Evolutionary conservation across 2,888 invertebrate genomes (phyloP), one percentile per base, ranked within the genome.

Genomic region (Epistrophella euchroma): DNA sequence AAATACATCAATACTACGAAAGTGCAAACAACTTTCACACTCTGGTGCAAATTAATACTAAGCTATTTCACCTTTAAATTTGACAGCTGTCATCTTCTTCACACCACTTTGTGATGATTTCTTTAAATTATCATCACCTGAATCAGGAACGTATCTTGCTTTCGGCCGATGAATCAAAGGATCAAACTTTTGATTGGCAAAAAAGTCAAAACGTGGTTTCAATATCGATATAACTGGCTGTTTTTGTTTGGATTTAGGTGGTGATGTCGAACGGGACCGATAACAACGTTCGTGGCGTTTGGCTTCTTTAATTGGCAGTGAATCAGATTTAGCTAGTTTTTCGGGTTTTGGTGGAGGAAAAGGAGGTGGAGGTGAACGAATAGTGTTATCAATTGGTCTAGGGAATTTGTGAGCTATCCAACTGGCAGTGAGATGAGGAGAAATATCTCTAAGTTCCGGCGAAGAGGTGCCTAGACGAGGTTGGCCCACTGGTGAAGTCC

Each of bases 351-450:
- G n/a, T 43, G 70, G 47, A 0, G 76, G 56, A 1, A 74, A 52
- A 0, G 43, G 62, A 10, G 28, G 66, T 32, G 76, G 79, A 4
- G 84, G 73, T 2, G 84, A 80, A 9, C 86, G 78, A 28, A 82
- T 55, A 28, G 95, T 94, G 89, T 96, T 96, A 89, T 96, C 96
- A 77, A 94, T 94, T 2, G 94, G 94, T 88, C 93, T 95, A 0
- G 97, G 97, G 91, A 95, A 96, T 88, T 94, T 94, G 91, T 97
- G 97, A 0, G 97, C 97, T 45, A 96, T 94, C 97, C 97, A 97
- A 9, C 95, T 94, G 2, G 96, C 97, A 0, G 95, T 94, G 83
- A 97, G 92, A 91, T 97, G 97, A 0, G 96, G 96, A 0, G 96
- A 95, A 68, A 97, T 96, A 89, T 96, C 96, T 11, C 95, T 94